Conservation (phyloP, 2,797 vertebrate species). For the Hylomyscus alleni region DNA sequence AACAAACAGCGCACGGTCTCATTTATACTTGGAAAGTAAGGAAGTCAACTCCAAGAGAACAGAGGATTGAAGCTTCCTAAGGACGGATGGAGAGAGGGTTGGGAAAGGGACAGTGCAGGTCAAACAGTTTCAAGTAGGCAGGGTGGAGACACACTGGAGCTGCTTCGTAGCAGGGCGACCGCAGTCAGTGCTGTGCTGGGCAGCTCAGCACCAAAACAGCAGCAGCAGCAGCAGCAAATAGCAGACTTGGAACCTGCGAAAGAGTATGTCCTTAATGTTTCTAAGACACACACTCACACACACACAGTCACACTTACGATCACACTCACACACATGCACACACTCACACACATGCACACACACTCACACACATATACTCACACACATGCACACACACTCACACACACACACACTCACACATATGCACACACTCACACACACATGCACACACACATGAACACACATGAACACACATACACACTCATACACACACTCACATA, state of each 20-base stretch:
- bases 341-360: neutral
- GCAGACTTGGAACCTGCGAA: neutral
- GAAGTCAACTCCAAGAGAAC: neutral
- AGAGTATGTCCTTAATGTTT: neutral
- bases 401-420: neutral
- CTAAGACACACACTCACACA: neutral
- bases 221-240: neutral
- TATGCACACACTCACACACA: too few relatives aligned
- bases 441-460: neutral
- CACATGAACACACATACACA: neutral
- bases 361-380: neutral
- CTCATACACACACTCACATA: neutral
- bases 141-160: neutral
- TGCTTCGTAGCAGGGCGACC: neutral
- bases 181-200: neutral
- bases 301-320: too few relatives aligned
- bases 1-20: neutral
- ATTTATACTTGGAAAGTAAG: neutral
- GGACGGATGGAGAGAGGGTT: neutral
- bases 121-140: neutral
- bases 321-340: neutral
- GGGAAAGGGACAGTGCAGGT: neutral
- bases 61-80: neutral
- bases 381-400: accelerated
- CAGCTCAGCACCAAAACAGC: neutral